Evolutionary conservation across 2,888 invertebrate genomes (phyloP), one percentile per base, ranked within the genome.

Genomic region (Athripsodes cinereus): DNA sequence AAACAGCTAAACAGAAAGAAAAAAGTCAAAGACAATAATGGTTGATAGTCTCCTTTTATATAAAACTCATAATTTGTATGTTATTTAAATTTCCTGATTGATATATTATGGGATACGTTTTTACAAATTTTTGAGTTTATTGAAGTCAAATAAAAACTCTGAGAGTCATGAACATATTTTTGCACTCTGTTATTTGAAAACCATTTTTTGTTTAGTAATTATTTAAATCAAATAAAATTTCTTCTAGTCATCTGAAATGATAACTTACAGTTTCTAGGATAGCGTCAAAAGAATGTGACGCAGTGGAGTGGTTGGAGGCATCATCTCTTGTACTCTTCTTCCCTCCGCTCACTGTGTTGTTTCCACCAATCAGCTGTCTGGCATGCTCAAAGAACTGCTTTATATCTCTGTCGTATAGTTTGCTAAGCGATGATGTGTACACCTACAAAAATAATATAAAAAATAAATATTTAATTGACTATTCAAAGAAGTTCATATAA

Each of bases 401-500:
- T 58, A 93, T 81, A 75, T 92, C 93, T 66, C 92, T 84, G 69
- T 94, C 94, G 73, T 96, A 93, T 58, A 93, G 81, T 75, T 92
- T 92, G 68, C 90, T 85, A 69, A 96, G 82, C 52, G 90, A 88
- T 64, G 82, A 79, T 34, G 88, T 89, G 73, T 96, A 96, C 47
- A 89, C 73, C 69, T 70, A 40, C 47, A 50, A 22, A n/a, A n/a
- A n/a, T n/a, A n/a, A n/a, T n/a, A n/a, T n/a, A n/a, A n/a, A n/a
- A n/a, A n/a, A n/a, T n/a, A n/a, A n/a, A n/a, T n/a, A n/a, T n/a
- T n/a, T n/a, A n/a, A n/a, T n/a, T n/a, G n/a, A n/a, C n/a, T n/a
- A n/a, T n/a, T n/a, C n/a, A n/a, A n/a, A n/a, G n/a, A n/a, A n/a
- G n/a, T n/a, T n/a, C n/a, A n/a, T n/a, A n/a, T n/a, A n/a, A n/a